Percentiles rank a stretch among this genome's conserved stretches.
phyloP scores from a whole-genome alignment of 2,888 invertebrate species.

The Sarcophaga variegata region DNA sequence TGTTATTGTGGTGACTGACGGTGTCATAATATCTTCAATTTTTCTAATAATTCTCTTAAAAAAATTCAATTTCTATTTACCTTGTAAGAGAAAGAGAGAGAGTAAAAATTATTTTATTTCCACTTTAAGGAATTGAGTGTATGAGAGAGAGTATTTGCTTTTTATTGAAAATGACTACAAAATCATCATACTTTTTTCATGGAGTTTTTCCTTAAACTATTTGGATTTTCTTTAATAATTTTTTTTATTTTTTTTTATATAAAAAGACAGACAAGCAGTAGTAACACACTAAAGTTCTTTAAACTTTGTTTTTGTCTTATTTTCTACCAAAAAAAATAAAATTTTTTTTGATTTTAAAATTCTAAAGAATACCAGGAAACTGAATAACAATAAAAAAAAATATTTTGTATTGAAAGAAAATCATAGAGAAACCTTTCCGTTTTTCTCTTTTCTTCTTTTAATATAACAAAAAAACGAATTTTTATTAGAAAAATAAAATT shows the following conservation, averaged over 20 bases:
- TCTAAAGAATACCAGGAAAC: constrained; percentile 19
- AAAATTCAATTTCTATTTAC: not conserved
- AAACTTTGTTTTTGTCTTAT: not conserved
- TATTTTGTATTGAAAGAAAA: not conserved
- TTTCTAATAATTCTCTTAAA: not conserved
- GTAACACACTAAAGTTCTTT: not conserved
- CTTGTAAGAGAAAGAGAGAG: not conserved
- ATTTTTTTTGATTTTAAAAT: not conserved
- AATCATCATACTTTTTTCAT: constrained; percentile 16
- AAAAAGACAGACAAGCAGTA: not conserved
- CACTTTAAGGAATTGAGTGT: not conserved
- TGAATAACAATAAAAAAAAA: constrained; percentile 19
- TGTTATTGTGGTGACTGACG: not conserved
- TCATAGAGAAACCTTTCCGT: not conserved
- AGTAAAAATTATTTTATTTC: not conserved
- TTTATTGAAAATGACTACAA: constrained; percentile 47
- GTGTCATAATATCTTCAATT: not conserved
- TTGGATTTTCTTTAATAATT: not conserved
- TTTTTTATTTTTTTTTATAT: constrained; percentile 10
- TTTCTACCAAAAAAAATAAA: not conserved
- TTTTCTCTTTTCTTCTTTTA: too few relatives aligned
- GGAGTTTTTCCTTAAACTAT: constrained; percentile 15
- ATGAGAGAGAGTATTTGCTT: not conserved
- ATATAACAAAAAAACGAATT: not conserved
- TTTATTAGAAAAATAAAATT: constrained; percentile 7